A percentile compares a stretch with the other conserved stretches of the same genome.
phyloP scores from a whole-genome alignment of 2,113 vertebrate genomes.

The Cavia porcellus region DNA sequence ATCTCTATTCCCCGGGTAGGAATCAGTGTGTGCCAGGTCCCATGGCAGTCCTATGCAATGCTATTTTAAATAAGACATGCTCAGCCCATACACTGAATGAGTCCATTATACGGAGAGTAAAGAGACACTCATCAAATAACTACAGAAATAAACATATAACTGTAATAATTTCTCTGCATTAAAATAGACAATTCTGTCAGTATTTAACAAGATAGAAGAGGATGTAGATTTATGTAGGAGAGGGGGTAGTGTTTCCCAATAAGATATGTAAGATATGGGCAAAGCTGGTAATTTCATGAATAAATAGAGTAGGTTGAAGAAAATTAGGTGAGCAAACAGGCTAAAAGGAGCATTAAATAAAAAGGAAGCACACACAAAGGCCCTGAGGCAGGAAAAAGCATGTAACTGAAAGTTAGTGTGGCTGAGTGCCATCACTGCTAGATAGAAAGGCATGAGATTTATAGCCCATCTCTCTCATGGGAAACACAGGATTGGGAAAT shows the following conservation, averaged over 20 bases:
- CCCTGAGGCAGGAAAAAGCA: background rate
- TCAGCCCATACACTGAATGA: background rate
- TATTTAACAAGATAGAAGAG: background rate
- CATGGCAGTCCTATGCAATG: background rate
- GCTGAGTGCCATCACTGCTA: no score
- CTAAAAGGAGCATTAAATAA: background rate
- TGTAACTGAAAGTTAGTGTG: background rate
- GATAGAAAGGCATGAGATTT: background rate
- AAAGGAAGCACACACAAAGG: background rate
- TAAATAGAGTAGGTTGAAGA: background rate
- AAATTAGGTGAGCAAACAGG: background rate
- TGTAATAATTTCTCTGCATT: no score
- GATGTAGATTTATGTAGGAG: rapidly evolving
- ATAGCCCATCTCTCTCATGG: background rate
- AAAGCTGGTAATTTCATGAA: background rate
- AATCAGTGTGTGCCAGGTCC: background rate
- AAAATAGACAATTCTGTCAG: background rate
- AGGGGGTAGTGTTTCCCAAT: background rate
- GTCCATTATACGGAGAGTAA: background rate
- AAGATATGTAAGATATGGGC: background rate
- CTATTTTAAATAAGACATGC: background rate
- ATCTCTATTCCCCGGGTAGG: background rate
- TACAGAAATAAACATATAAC: background rate
- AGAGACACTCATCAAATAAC: background rate
- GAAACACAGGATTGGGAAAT: background rate